Percentiles rank a stretch among this genome's conserved stretches.
These are phyloP conservation scores for Acleris cristana DNA, from an alignment of 2,888 invertebrate genomes.

Conservation along the genomic window DNA sequence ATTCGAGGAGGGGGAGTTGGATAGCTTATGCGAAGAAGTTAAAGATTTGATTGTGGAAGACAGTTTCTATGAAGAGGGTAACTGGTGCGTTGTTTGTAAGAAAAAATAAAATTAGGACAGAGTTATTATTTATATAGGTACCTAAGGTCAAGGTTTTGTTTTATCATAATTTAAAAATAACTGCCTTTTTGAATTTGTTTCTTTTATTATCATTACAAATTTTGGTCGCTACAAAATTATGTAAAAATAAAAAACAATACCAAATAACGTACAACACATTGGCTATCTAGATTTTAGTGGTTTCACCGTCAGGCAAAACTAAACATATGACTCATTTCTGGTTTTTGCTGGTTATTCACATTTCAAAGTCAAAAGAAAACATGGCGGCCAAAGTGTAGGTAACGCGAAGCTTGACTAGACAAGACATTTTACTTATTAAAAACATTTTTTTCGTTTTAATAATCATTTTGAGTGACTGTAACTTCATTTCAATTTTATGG, in stretches of 20 bases:
- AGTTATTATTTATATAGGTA: too few species aligned
- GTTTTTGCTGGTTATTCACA: too few species aligned
- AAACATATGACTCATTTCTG: neutral
- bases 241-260: conserved; percentile 45
- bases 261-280: conserved; percentile 11
- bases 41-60: conserved; percentile 81
- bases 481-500: too few species aligned
- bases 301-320: neutral
- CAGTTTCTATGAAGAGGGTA: conserved; percentile 97
- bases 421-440: too few species aligned
- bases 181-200: conserved; percentile 48
- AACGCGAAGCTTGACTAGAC: too few species aligned
- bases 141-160: too few species aligned
- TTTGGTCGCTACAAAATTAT: conserved; percentile 60
- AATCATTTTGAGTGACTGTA: too few species aligned
- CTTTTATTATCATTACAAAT: conserved; percentile 49
- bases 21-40: conserved; percentile 84
- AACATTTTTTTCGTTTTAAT: too few species aligned
- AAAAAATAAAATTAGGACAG: conserved; percentile 70
- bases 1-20: conserved; percentile 92
- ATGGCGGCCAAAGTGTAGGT: too few species aligned
- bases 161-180: conserved; percentile 8
- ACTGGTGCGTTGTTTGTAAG: conserved; percentile 94
- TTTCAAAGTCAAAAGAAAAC: too few species aligned
- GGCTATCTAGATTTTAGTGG: neutral